These are phyloP conservation scores for Heterohyrax brucei DNA, from an alignment of 2,797 vertebrate species.

Conservation along the genomic window DNA sequence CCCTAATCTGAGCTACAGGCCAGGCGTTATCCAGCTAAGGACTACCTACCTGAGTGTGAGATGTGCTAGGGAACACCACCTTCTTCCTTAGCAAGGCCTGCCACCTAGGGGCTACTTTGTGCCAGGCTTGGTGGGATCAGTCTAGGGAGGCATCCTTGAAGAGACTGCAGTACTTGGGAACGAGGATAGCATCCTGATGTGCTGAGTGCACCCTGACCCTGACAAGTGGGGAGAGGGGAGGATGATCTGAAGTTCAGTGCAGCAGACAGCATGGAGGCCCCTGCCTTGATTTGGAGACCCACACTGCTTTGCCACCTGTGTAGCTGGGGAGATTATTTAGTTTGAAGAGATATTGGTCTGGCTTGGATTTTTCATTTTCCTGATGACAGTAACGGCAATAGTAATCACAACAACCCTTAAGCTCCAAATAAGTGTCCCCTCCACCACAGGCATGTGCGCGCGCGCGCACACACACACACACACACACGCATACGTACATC, in stretches of 20 bases:
- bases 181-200: neutral
- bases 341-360: conserved; percentile 23
- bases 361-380: conserved; percentile 39
- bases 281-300: neutral
- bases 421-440: neutral
- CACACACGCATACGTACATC: neutral
- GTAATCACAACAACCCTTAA: conserved; percentile 53
- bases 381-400: conserved; percentile 33
- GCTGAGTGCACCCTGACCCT: neutral
- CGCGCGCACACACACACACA: neutral
- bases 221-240: neutral
- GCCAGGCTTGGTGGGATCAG: neutral
- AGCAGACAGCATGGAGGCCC: neutral
- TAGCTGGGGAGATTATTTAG: neutral
- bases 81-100: neutral
- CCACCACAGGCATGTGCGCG: no score
- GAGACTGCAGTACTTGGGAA: neutral
- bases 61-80: neutral
- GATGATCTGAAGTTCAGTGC: neutral
- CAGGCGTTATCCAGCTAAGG: neutral
- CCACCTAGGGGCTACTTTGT: neutral
- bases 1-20: neutral
- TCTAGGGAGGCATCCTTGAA: neutral
- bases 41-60: neutral
- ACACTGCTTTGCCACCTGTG: neutral